Percentiles rank a stretch among this genome's conserved stretches.
phyloP scores from a whole-genome alignment of 2,888 invertebrate genomes.

The Cataglyphis livida region DNA sequence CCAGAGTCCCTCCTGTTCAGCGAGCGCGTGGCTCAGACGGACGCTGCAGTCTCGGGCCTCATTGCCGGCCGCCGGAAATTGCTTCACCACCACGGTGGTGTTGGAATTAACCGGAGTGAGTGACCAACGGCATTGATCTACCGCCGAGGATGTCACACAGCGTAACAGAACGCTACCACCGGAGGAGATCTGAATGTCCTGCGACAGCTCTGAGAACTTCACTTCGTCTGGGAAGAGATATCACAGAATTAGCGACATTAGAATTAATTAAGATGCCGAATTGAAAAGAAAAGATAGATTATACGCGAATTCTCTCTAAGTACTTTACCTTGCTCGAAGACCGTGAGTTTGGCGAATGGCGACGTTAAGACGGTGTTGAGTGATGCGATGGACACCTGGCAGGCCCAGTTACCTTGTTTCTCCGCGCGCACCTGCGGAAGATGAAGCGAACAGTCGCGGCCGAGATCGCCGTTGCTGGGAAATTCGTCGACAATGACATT shows the following conservation, averaged over 20 bases:
- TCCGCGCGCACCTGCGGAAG: slow-evolving; percentile 75
- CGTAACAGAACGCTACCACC: slow-evolving; percentile 82
- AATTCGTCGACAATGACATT: slow-evolving; percentile 77
- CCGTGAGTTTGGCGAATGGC: slow-evolving; percentile 78
- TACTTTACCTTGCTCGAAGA: slow-evolving; percentile 81
- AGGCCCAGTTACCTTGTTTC: slow-evolving; percentile 82
- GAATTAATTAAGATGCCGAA: background rate
- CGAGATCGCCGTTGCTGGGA: slow-evolving; percentile 80
- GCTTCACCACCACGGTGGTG: slow-evolving; percentile 83
- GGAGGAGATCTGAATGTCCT: slow-evolving; percentile 83
- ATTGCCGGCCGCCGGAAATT: slow-evolving; percentile 81
- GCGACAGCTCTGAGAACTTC: slow-evolving; percentile 83
- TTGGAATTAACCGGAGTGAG: slow-evolving; percentile 82
- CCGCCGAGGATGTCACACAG: slow-evolving; percentile 81
- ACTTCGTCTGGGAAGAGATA: slow-evolving; percentile 78
- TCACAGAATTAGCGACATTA: background rate
- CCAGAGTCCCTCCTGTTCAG: slow-evolving; percentile 84
- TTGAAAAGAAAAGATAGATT: background rate
- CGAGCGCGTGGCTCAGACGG: slow-evolving; percentile 81
- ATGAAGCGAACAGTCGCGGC: slow-evolving; percentile 81
- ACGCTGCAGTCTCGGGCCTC: slow-evolving; percentile 84
- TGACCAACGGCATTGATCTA: slow-evolving; percentile 84
- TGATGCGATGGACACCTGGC: slow-evolving; percentile 79
- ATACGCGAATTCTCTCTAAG: background rate
- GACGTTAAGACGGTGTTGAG: slow-evolving; percentile 76